phyloP scores from a whole-genome alignment of 2,113 vertebrate genomes.

The Gopherus evgoodei region DNA sequence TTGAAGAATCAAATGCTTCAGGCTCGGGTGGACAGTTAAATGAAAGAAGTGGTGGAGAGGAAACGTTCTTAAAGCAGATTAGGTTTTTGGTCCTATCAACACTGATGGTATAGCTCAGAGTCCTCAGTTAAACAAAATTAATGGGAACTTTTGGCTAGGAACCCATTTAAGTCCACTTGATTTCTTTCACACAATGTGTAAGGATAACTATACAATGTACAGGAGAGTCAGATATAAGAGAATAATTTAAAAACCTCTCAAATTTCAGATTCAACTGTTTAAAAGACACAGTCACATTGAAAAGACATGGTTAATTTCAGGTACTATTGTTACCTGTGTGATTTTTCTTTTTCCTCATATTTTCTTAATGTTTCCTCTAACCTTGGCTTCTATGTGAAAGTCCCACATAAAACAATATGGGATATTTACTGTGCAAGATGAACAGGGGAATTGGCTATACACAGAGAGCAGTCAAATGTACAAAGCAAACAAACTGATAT shows the following conservation, averaged over 20 bases:
- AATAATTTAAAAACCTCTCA: background rate
- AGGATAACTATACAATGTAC: background rate
- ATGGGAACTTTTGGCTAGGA: background rate
- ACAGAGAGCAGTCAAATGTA: background rate
- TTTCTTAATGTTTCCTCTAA: background rate
- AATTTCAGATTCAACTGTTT: background rate
- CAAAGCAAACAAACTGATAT: background rate
- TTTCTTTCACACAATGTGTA: background rate
- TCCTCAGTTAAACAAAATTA: accelerated
- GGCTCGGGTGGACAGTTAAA: background rate
- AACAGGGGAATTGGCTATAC: background rate
- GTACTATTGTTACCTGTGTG: background rate
- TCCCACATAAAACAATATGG: accelerated
- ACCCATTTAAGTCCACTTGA: background rate
- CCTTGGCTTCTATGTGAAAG: background rate
- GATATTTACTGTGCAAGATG: background rate
- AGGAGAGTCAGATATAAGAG: background rate
- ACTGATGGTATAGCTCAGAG: background rate
- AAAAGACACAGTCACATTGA: background rate
- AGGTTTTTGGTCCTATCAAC: background rate
- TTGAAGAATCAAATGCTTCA: background rate
- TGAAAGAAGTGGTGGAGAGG: background rate
- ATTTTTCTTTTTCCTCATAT: background rate
- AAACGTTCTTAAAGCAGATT: background rate
- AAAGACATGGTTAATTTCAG: background rate